A percentile compares a stretch with the other conserved stretches of the same genome.
phyloP scores from a whole-genome alignment of 2,888 invertebrate species.

The Melanchra persicariae region DNA sequence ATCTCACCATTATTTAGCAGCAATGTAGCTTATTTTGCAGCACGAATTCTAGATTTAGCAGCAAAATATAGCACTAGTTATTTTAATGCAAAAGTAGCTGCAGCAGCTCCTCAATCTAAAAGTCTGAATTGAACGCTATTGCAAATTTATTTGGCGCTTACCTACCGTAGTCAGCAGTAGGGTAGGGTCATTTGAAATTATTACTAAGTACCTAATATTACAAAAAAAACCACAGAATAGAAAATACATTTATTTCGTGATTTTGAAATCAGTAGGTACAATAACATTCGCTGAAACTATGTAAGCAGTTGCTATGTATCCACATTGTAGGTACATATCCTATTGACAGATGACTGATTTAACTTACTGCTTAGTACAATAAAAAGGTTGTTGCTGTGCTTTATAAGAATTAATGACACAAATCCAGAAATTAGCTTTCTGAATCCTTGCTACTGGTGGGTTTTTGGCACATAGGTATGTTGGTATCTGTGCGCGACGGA shows the following conservation, averaged over 20 bases:
- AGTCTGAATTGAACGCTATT: too few relatives aligned
- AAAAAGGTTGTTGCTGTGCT: neutral
- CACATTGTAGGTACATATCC: constrained; percentile 26
- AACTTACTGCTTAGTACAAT: neutral
- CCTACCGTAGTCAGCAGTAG: neutral
- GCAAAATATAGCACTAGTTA: too few relatives aligned
- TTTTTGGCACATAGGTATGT: constrained; percentile 27
- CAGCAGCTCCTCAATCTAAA: too few relatives aligned
- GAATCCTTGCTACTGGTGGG: neutral
- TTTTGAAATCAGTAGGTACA: constrained; percentile 35
- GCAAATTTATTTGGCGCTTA: too few relatives aligned
- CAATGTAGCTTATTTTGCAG: too few relatives aligned
- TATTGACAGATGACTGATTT: constrained; percentile 1
- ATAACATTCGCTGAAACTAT: constrained; percentile 37
- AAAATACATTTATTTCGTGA: constrained; percentile 48
- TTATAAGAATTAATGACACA: neutral
- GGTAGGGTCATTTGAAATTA: neutral
- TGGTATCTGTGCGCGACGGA: neutral
- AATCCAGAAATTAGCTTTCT: neutral
- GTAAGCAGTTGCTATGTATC: constrained; percentile 10
- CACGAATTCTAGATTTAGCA: too few relatives aligned
- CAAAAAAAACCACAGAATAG: constrained; percentile 30
- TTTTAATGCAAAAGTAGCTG: too few relatives aligned
- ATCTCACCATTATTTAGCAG: too few relatives aligned
- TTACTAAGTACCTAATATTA: constrained; percentile 6